phyloP scores from a whole-genome alignment of 2,797 vertebrate genomes.

The Sebastes reedi region DNA sequence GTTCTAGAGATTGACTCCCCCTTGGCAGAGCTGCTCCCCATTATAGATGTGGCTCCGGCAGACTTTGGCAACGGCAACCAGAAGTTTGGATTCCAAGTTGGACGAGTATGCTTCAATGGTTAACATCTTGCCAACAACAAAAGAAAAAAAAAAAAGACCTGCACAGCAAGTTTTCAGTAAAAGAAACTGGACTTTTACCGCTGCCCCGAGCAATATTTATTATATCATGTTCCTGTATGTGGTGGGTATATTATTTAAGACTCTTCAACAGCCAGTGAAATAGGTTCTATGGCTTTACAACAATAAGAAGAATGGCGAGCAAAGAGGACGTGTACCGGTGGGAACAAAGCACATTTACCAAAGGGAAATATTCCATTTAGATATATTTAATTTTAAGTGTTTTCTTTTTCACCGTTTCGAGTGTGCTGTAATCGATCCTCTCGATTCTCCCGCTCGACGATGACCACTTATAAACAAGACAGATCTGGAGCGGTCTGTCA shows the following conservation, averaged over 20 bases:
- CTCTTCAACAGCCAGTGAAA: slow-evolving; percentile 61
- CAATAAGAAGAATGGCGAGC: slow-evolving; percentile 42
- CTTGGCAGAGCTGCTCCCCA: slow-evolving; percentile 86
- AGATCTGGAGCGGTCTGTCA: slow-evolving; percentile 32
- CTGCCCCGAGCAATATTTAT: slow-evolving; percentile 79
- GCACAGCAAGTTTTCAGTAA: slow-evolving; percentile 40
- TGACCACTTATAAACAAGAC: slow-evolving; percentile 52
- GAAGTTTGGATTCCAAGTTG: slow-evolving; percentile 94
- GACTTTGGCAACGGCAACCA: slow-evolving; percentile 90
- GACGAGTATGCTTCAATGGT: slow-evolving; percentile 90
- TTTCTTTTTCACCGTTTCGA: slow-evolving; percentile 33
- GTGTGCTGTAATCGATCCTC: slow-evolving; percentile 49
- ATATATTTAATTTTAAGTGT: slow-evolving; percentile 61
- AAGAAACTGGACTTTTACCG: slow-evolving; percentile 61
- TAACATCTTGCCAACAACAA: slow-evolving; percentile 68
- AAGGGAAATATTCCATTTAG: slow-evolving; percentile 79
- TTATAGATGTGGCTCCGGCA: slow-evolving; percentile 85
- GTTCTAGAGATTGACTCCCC: slow-evolving; percentile 86
- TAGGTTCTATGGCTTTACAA: slow-evolving; percentile 52
- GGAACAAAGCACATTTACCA: slow-evolving; percentile 71
- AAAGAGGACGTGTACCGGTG: slow-evolving; percentile 50
- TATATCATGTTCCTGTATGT: slow-evolving; percentile 69
- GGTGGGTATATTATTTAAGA: slow-evolving; percentile 74
- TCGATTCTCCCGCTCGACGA: slow-evolving; percentile 43
- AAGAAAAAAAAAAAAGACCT: slow-evolving; percentile 25